Evolutionary conservation across 2,888 invertebrate species (phyloP).

Genomic region (Hemithea aestivaria): DNA sequence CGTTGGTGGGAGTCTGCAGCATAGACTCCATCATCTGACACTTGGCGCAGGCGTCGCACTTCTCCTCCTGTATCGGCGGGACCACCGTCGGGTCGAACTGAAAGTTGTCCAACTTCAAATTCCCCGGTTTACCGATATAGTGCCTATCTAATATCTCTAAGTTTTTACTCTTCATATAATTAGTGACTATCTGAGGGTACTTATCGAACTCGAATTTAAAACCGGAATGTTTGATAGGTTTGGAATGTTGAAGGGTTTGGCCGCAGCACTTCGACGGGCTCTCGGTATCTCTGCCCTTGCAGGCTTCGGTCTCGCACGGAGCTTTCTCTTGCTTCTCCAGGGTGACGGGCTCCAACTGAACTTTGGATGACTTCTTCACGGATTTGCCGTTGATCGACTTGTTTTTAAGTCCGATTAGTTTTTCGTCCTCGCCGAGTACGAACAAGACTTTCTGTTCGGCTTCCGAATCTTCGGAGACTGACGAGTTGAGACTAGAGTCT

Average conservation of each 20-base stretch:
- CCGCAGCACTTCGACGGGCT: slow-evolving; percentile 69
- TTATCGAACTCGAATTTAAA: slow-evolving; percentile 87
- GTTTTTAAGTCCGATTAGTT: slow-evolving; percentile 82
- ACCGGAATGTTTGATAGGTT: slow-evolving; percentile 82
- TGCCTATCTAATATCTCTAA: slow-evolving; percentile 81
- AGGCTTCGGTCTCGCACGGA: slow-evolving; percentile 40
- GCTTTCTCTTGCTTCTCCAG: slow-evolving; percentile 34
- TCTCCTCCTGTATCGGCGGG: slow-evolving; percentile 65
- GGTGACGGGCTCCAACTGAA: slow-evolving; percentile 42
- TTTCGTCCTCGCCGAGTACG: slow-evolving; percentile 85
- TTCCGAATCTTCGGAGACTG: slow-evolving; percentile 49
- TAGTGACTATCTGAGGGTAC: slow-evolving; percentile 85
- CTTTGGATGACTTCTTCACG: slow-evolving; percentile 64
- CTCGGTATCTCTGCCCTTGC: slow-evolving; percentile 43
- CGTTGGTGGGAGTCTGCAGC: slow-evolving; percentile 88
- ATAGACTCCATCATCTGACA: slow-evolving; percentile 77
- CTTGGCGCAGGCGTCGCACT: slow-evolving; percentile 75
- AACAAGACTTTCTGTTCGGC: slow-evolving; percentile 80
- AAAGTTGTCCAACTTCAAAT: slow-evolving; percentile 73
- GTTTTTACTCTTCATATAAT: slow-evolving; percentile 87
- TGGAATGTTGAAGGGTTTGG: slow-evolving; percentile 78
- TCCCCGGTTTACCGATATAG: slow-evolving; percentile 78
- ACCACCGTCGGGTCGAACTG: slow-evolving; percentile 73
- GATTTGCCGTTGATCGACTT: slow-evolving; percentile 63
- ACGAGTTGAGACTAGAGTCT: slow-evolving; percentile 59